phyloP scores from a whole-genome alignment of 2,113 vertebrate genomes.

The Sinocyclocheilus anophthalmus region DNA sequence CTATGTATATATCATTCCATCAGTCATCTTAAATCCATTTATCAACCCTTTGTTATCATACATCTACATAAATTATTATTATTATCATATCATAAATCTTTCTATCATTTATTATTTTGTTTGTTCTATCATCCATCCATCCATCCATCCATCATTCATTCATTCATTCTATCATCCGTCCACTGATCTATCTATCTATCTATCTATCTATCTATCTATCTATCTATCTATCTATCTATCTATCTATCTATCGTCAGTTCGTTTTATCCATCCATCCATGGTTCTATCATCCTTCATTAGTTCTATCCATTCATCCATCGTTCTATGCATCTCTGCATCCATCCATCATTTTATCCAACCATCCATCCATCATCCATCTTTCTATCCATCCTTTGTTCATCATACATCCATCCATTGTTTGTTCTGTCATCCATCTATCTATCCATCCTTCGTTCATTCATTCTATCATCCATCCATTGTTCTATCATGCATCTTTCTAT shows the following conservation, averaged over 20 bases:
- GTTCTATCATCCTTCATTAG: background rate
- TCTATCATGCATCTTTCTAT: background rate
- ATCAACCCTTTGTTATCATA: too few species aligned
- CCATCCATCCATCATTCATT: background rate
- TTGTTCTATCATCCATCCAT: too few species aligned
- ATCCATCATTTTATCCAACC: background rate
- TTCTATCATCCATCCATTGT: background rate
- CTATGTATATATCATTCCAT: background rate
- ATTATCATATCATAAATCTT: too few species aligned
- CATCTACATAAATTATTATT: too few species aligned
- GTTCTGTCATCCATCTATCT: background rate
- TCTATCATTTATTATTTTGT: too few species aligned
- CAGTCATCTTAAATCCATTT: background rate
- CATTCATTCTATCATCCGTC: too few species aligned
- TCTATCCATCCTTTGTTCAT: background rate
- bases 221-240: background rate
- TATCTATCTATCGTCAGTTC: background rate
- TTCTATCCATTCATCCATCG: background rate
- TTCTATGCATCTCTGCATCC: slow-evolving; percentile 7
- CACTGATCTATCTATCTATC: too few species aligned
- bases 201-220: background rate
- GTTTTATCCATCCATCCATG: background rate
- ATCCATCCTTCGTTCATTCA: background rate
- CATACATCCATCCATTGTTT: background rate
- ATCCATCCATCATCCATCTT: background rate